Conservation (phyloP, 1,140 invertebrate genomes). For the Papilio xuthus region DNA sequence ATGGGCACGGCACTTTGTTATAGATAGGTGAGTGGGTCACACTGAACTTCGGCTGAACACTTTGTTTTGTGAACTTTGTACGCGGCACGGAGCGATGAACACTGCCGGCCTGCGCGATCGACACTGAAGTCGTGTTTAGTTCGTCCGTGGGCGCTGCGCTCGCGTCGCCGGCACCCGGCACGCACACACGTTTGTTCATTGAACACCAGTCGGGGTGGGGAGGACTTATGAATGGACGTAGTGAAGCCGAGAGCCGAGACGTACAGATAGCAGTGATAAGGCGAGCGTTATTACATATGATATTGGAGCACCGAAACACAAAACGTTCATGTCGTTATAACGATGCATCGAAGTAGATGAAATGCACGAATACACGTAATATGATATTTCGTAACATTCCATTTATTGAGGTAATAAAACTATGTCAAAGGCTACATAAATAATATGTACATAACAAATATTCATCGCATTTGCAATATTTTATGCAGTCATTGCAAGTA, state of each 20-base stretch:
- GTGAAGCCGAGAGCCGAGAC: constrained; percentile 63
- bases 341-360: constrained; percentile 9
- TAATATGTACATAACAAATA: background rate
- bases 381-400: constrained; percentile 21
- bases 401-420: constrained; percentile 22
- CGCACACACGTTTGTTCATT: constrained; percentile 68
- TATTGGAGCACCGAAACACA: constrained; percentile 37
- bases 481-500: background rate
- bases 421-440: background rate
- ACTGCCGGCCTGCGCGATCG: constrained; percentile 58
- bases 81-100: constrained; percentile 51
- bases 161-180: constrained; percentile 51
- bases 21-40: constrained; percentile 56
- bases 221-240: constrained; percentile 78
- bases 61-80: constrained; percentile 47
- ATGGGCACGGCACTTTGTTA: constrained; percentile 64
- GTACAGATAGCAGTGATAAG: constrained; percentile 75
- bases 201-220: constrained; percentile 62
- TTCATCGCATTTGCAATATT: background rate
- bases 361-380: constrained; percentile 8
- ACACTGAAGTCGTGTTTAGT: constrained; percentile 55
- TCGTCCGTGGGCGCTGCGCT: constrained; percentile 63
- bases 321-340: constrained; percentile 24
- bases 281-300: constrained; percentile 56
- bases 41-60: constrained; percentile 71